Evolutionary conservation across 2,888 invertebrate genomes (phyloP).

Genomic region (Eupithecia subfuscata): DNA sequence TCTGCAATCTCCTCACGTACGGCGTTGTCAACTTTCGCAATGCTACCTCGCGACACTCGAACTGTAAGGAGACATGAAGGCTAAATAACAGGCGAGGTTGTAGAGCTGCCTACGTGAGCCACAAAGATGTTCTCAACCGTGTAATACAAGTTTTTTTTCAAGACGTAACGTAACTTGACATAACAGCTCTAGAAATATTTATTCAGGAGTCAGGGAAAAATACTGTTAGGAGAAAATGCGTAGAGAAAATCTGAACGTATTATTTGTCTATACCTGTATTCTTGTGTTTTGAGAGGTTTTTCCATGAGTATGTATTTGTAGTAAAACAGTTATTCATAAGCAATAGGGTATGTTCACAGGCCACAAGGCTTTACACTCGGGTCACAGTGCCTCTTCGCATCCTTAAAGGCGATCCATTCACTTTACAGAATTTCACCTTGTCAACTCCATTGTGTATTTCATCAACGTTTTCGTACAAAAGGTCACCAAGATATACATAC

Average conservation of each 20-base stretch:
- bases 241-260: not conserved
- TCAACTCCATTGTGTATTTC: conserved; percentile 66
- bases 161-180: conserved; percentile 22
- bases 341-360: conserved; percentile 55
- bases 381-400: conserved; percentile 65
- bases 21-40: conserved; percentile 81
- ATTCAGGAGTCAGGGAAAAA: conserved; percentile 9
- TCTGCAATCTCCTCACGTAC: conserved; percentile 77
- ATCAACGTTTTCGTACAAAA: conserved; percentile 60
- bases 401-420: conserved; percentile 71
- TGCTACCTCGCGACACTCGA: conserved; percentile 74
- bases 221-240: not conserved
- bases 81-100: conserved; percentile 67
- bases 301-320: conserved; percentile 19
- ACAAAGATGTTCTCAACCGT: conserved; percentile 45
- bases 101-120: conserved; percentile 60
- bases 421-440: conserved; percentile 77
- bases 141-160: conserved; percentile 33
- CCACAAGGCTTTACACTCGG: conserved; percentile 48
- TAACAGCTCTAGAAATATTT: conserved; percentile 16
- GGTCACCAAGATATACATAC: conserved; percentile 51
- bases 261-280: not conserved
- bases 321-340: conserved; percentile 33
- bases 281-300: not conserved
- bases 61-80: conserved; percentile 76